These are phyloP conservation scores for Tiliacea aurago DNA, from an alignment of 2,888 invertebrate genomes.

Conservation along the genomic window DNA sequence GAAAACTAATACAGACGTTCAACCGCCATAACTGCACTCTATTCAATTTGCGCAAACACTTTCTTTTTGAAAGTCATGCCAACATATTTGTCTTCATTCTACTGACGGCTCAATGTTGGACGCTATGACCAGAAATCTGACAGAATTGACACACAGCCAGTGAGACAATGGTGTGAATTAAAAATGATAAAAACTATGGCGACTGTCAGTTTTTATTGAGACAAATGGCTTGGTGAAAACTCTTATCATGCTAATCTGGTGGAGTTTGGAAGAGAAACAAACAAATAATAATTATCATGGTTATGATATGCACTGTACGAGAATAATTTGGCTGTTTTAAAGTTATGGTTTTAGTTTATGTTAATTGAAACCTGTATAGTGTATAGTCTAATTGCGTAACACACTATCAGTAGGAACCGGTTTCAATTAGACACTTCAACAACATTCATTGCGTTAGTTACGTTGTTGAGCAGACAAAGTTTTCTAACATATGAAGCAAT, in stretches of 20 bases:
- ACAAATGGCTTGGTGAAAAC: constrained; percentile 57
- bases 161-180: constrained; percentile 67
- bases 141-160: constrained; percentile 67
- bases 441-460: too few species aligned
- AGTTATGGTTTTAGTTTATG: not conserved
- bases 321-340: not conserved
- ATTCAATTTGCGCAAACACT: constrained; percentile 85
- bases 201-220: constrained; percentile 64
- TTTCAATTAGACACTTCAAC: too few species aligned
- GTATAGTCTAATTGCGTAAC: too few species aligned
- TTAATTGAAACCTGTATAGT: not conserved
- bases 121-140: constrained; percentile 82
- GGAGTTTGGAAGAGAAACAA: constrained; percentile 19
- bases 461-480: too few species aligned
- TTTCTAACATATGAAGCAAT: too few species aligned
- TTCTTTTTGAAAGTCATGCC: constrained; percentile 87
- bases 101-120: constrained; percentile 86
- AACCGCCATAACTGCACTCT: constrained; percentile 71
- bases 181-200: constrained; percentile 64
- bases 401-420: too few species aligned
- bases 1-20: constrained; percentile 56
- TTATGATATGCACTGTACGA: not conserved
- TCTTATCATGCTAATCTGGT: constrained; percentile 58
- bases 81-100: constrained; percentile 88
- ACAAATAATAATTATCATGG: constrained; percentile 1